Evolutionary conservation across 2,113 vertebrate genomes (phyloP), one percentile per base, ranked within the genome.

Genomic region (Sinocyclocheilus anshuiensis): DNA sequence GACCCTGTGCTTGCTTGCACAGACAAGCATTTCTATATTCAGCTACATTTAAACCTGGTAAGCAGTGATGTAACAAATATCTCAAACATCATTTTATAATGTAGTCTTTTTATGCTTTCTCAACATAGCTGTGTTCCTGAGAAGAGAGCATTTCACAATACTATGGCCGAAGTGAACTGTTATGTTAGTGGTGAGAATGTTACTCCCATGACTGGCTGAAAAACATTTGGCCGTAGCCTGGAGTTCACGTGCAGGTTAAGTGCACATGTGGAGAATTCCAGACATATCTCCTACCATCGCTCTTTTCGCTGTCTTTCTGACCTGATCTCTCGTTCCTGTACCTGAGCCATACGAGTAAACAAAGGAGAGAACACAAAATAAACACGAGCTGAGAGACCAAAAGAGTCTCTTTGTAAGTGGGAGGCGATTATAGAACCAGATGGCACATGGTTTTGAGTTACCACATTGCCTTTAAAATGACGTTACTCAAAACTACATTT

Each of bases 231-330:
- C 24, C n/a, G 29, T 71, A 55, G 13, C 16, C 24, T 85, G 71
- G 65, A 80, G 93, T 94, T 94, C 93, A 92, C 24, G 20, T 18
- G 42, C 65, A 89, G 92, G 92, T 93, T 90, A 93, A 88, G 87
- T 92, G 86, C 83, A 77, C 90, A 83, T 88, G 89, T 89, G 91
- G 85, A 85, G 87, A 81, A 88, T 89, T 86, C 85, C 88, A 55
- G 45, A 67, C 81, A 78, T 88, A 83, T 88, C 87, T 75, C 9
- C 24, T 53, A 12, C 63, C 55, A 61, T 86, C 45, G 45, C 77
- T 87, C 11, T 86, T 57, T 12, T 16, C 79, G 88, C 77, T 65
- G 20, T 75, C 63, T 76, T 29, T 75, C 84, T 86, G 82, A 84
- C 74, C 84, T 26, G 84, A 81, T 83, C 39, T 55, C 77, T 87